phyloP scores from a whole-genome alignment of 2,888 invertebrate species.

The Pyrrhia umbra region DNA sequence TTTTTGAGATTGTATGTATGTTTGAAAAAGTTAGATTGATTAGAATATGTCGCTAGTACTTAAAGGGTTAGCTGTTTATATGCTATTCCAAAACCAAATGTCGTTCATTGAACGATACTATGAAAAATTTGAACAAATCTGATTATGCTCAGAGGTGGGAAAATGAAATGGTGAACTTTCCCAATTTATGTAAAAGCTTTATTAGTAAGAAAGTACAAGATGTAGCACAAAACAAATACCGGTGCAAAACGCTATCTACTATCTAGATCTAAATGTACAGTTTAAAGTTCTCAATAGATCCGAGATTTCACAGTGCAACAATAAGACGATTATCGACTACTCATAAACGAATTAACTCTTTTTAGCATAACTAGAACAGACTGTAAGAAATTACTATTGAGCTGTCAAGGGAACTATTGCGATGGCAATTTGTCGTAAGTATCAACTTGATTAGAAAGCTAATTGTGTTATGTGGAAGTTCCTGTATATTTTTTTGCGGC shows the following conservation, averaged over 20 bases:
- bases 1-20: no score
- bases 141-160: no score
- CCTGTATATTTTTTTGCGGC: not conserved
- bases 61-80: no score
- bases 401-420: slow-evolving; percentile 47
- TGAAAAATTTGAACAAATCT: no score
- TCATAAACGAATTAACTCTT: slow-evolving; percentile 58
- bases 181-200: not conserved
- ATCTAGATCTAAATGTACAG: slow-evolving; percentile 15
- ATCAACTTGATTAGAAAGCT: slow-evolving; percentile 46
- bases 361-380: slow-evolving; percentile 60
- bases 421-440: slow-evolving; percentile 25
- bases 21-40: no score
- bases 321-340: slow-evolving; percentile 55
- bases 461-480: slow-evolving; percentile 15
- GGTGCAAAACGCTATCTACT: not conserved
- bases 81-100: no score
- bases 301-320: slow-evolving; percentile 52
- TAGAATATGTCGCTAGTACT: no score
- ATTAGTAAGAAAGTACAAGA: not conserved
- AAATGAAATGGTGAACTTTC: not conserved
- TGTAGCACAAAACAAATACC: slow-evolving; percentile 2
- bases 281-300: slow-evolving; percentile 34
- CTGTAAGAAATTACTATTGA: slow-evolving; percentile 48
- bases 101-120: no score